Base-by-base conservation (phyloP, 2,113 vertebrate genomes). In the Rhabdornis inornatus region DNA sequence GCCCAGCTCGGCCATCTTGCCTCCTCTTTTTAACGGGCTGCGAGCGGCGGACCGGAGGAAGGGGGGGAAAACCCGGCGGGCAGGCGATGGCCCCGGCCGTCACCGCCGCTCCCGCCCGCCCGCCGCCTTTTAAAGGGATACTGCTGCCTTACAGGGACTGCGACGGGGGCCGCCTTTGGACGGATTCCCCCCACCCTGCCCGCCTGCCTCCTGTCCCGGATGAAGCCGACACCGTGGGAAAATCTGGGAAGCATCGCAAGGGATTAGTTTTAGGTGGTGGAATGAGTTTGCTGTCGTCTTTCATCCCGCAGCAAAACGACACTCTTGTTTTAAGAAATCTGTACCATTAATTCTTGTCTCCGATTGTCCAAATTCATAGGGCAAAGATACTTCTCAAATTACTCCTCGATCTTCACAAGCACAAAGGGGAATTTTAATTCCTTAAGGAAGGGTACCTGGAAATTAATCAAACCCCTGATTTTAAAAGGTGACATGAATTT, bases 1-100 rank as follows among this genome's bases (percentile, higher is more conserved):
- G 53, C 99, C 99, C 98, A 99, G 97, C 98, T 99, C 99, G 85
- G 99, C 99, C 99, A 99, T 99, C 96, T 98, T 98, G 98, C 97
- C 93, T 94, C 86, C 84, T 90, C 50, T 81, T 94, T 96, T 94
- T 95, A 94, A 74, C 95, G 79, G 93, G 91, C 85, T 76, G 76
- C 44, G 93, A 96, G 59, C 89, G 95, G 30, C 81, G 94, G 92
- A 84, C 70, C 85, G 40, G 77, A 55, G 74, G 88, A 84, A 77
- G 84, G 93, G 87, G 78, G 89, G 49, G 55, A 74, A 83, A 81
- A 40, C 40, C 89, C 88, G 87, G 79, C 92, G 91, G 93, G 89
- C 71, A 49, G 84, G 95, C 94, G 92, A 96, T 91, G 75, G 96
- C 96, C 77, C 75, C 96, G 59, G 40, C 95, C 50, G 37, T 69